Conservation (phyloP, 2,113 vertebrate species). For the Leptodactylus fuscus region DNA sequence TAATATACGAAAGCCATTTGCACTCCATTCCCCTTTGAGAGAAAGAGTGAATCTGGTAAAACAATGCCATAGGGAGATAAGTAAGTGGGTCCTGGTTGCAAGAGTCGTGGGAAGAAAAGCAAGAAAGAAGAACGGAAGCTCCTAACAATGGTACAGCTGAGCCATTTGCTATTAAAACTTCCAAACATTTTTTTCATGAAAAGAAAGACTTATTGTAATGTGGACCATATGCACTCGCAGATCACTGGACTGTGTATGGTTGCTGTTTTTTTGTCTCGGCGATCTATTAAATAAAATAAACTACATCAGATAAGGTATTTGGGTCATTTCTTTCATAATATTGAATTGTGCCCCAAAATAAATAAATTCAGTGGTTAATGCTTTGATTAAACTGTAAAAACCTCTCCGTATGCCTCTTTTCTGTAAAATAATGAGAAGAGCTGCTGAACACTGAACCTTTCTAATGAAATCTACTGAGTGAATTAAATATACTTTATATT, state of each 20-base stretch:
- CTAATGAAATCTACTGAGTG: slow-evolving; percentile 27
- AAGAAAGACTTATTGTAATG: slow-evolving; percentile 51
- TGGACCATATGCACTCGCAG: slow-evolving; percentile 52
- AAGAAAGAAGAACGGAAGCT: slow-evolving; percentile 52
- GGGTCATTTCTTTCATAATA: neutral
- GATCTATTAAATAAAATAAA: slow-evolving; percentile 35
- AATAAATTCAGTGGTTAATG: neutral
- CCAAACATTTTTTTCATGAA: slow-evolving; percentile 51
- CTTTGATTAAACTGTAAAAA: neutral
- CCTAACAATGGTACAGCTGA: slow-evolving; percentile 57
- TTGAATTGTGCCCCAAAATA: slow-evolving; percentile 1
- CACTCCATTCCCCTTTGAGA: slow-evolving; percentile 53
- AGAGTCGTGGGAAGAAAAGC: slow-evolving; percentile 59
- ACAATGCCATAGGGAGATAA: slow-evolving; percentile 60
- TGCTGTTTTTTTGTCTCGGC: slow-evolving; percentile 23
- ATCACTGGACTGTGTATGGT: slow-evolving; percentile 30
- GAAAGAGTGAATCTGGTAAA: slow-evolving; percentile 55
- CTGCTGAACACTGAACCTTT: slow-evolving; percentile 21
- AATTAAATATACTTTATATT: slow-evolving; percentile 31
- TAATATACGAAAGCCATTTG: slow-evolving; percentile 55
- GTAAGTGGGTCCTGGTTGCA: slow-evolving; percentile 51
- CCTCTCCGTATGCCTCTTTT: neutral
- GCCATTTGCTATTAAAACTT: slow-evolving; percentile 59
- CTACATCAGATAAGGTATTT: slow-evolving; percentile 25
- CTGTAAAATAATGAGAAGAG: slow-evolving; percentile 28